A percentile compares a stretch with the other conserved stretches of the same genome.
Conservation (phyloP, 2,797 vertebrate species). For the Gymnocypris eckloni region DNA sequence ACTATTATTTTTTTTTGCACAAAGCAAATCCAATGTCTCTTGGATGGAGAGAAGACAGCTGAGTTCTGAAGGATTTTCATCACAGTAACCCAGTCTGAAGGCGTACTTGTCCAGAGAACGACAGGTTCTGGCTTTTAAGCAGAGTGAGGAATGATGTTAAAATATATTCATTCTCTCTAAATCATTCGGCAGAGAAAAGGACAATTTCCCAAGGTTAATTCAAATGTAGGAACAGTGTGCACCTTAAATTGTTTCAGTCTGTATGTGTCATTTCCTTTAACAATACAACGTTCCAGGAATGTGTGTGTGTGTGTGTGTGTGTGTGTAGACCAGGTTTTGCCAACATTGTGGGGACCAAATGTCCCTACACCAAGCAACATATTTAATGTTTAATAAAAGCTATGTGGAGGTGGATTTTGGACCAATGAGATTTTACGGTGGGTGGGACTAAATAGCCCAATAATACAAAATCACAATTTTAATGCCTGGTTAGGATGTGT, state of each 20-base stretch:
- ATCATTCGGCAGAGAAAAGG: background rate
- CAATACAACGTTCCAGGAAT: background rate
- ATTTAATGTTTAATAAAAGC: background rate
- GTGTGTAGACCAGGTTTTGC: background rate
- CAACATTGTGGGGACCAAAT: background rate
- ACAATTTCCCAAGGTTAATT: constrained; percentile 11
- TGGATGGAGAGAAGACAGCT: background rate
- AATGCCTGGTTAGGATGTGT: background rate
- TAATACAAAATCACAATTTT: background rate
- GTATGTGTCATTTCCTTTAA: background rate
- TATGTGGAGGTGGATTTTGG: background rate
- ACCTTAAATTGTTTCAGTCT: background rate
- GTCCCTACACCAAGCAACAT: background rate
- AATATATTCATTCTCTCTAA: constrained; percentile 3
- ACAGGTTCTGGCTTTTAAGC: background rate
- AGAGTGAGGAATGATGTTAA: constrained; percentile 8
- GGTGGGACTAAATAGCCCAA: background rate
- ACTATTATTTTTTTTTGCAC: background rate
- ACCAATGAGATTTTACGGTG: background rate
- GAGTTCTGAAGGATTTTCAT: background rate
- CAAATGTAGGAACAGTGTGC: background rate
- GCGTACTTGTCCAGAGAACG: background rate
- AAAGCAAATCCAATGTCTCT: background rate
- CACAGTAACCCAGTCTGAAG: constrained; percentile 19
- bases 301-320: background rate